Percentiles rank a stretch among this genome's conserved stretches.
Conservation (phyloP, 2,113 vertebrate species). For the Cercopithecus mona region DNA sequence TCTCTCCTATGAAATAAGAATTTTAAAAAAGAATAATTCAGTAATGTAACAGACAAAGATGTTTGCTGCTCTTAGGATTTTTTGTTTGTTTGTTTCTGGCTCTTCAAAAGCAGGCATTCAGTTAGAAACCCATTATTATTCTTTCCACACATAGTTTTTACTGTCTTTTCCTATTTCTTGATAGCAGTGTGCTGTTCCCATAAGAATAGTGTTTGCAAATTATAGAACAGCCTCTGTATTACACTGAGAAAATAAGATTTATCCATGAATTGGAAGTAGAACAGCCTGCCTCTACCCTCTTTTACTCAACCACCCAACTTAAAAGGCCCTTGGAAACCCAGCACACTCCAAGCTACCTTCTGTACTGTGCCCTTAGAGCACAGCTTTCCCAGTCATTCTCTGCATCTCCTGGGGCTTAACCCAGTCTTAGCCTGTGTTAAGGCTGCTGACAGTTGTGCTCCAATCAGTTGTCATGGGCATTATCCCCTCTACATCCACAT, state of each 20-base stretch:
- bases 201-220: not conserved
- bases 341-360: not conserved
- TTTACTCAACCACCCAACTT: not conserved
- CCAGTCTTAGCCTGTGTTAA: not conserved
- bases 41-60: not conserved
- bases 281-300: not conserved
- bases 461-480: fast-evolving
- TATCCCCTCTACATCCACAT: not conserved
- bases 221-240: not conserved
- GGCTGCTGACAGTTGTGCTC: not conserved
- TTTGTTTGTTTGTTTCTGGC: not conserved
- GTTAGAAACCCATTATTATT: not conserved
- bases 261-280: not conserved
- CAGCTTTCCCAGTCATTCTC: too few relatives aligned
- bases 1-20: constrained; percentile 34
- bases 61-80: not conserved
- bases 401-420: not conserved
- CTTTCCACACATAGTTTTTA: not conserved
- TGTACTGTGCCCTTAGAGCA: fast-evolving
- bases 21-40: not conserved
- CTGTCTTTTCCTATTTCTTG: not conserved
- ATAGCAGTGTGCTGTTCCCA: not conserved
- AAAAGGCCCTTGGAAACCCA: not conserved
- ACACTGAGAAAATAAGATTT: not conserved
- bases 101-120: constrained; percentile 9